These are phyloP conservation scores for Latrodectus geometricus DNA, from an alignment of 1,140 invertebrate genomes.

Conservation along the genomic window DNA sequence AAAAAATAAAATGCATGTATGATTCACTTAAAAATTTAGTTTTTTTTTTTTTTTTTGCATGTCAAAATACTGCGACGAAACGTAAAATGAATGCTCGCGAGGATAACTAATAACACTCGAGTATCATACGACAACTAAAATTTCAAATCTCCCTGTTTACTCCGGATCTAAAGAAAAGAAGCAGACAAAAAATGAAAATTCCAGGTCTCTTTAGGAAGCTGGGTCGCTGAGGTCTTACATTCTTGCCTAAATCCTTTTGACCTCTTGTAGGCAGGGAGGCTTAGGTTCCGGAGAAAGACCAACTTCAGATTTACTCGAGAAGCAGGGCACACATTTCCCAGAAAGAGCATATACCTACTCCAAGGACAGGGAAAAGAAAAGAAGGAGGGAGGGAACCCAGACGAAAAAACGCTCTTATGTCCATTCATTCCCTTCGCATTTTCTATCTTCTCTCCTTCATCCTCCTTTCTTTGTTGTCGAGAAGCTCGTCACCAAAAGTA, in stretches of 20 bases:
- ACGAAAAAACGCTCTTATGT: constrained; percentile 9
- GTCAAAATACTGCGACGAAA: too few relatives aligned
- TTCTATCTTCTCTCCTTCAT: constrained; percentile 20
- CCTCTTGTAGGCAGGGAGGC: constrained; percentile 14
- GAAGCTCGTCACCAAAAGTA: constrained; percentile 55
- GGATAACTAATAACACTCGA: too few relatives aligned
- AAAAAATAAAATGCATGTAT: too few relatives aligned
- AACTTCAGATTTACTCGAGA: constrained; percentile 37
- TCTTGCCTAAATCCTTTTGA: constrained; percentile 38
- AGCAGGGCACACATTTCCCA: neutral
- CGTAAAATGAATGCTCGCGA: too few relatives aligned
- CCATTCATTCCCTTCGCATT: constrained; percentile 51
- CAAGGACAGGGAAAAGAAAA: neutral
- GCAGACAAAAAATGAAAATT: too few relatives aligned
- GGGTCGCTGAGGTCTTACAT: constrained; percentile 28
- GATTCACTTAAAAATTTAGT: too few relatives aligned
- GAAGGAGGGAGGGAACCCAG: neutral
- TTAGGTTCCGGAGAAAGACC: constrained; percentile 21
- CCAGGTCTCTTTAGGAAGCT: neutral
- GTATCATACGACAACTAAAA: too few relatives aligned
- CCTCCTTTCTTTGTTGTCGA: constrained; percentile 23
- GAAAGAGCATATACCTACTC: constrained; percentile 7
- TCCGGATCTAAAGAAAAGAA: too few relatives aligned
- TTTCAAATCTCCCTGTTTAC: too few relatives aligned
- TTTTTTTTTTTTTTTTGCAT: too few relatives aligned